phyloP scores from a whole-genome alignment of 2,888 invertebrate genomes.

The Ditula angustiorana region DNA sequence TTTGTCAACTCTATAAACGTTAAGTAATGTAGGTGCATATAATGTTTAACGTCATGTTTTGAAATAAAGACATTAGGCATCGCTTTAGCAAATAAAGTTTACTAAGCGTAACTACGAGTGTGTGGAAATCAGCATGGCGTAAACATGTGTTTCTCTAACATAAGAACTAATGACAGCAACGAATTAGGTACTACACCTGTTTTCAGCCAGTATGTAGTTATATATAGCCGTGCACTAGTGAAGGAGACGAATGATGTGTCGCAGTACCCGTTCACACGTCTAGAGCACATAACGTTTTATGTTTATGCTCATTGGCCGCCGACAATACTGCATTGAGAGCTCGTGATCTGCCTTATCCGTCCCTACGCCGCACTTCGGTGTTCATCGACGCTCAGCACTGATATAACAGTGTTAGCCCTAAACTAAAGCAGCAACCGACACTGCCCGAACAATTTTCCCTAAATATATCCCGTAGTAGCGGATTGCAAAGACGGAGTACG shows the following conservation, averaged over 20 bases:
- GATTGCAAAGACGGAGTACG: constrained; percentile 55
- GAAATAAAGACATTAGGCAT: constrained; percentile 34
- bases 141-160: neutral
- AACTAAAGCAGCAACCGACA: constrained; percentile 53
- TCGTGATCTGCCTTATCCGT: constrained; percentile 47
- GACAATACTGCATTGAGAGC: constrained; percentile 57
- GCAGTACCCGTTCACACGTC: constrained; percentile 51
- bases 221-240: constrained; percentile 7
- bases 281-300: constrained; percentile 57
- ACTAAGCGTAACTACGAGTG: neutral
- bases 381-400: constrained; percentile 53
- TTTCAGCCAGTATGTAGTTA: neutral
- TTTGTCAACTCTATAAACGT: constrained; percentile 26
- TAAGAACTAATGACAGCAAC: neutral
- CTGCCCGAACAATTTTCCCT: constrained; percentile 64
- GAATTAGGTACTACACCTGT: neutral
- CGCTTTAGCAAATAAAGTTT: constrained; percentile 6
- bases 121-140: constrained; percentile 1
- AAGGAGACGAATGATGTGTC: constrained; percentile 25
- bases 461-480: constrained; percentile 68
- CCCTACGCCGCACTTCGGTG: constrained; percentile 44
- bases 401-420: constrained; percentile 43
- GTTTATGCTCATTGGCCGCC: constrained; percentile 60
- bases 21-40: constrained; percentile 14
- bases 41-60: constrained; percentile 17